These are phyloP conservation scores for Epistrophe grossulariae DNA, from an alignment of 2,888 invertebrate species.

Conservation along the genomic window DNA sequence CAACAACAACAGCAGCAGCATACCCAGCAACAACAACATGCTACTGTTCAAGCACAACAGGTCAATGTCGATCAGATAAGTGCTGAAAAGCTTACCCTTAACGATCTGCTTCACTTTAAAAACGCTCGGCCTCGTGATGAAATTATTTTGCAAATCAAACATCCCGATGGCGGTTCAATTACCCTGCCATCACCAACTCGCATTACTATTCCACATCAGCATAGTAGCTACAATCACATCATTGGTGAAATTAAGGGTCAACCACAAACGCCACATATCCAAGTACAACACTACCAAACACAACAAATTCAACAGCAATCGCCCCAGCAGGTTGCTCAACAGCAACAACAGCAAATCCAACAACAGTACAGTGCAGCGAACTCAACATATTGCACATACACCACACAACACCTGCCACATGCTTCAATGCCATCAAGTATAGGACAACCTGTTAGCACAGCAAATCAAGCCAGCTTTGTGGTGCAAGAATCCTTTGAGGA, in stretches of 20 bases:
- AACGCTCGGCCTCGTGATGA: constrained; percentile 81
- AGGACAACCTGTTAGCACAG: constrained; percentile 32
- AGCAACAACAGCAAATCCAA: constrained; percentile 76
- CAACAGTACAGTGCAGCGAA: constrained; percentile 74
- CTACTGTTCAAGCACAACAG: constrained; percentile 81
- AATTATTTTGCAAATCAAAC: constrained; percentile 82
- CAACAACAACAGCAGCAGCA: constrained; percentile 75
- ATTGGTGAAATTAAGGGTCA: constrained; percentile 81
- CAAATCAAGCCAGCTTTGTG: constrained; percentile 40
- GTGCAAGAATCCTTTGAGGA: constrained; percentile 80
- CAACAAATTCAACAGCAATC: constrained; percentile 74
- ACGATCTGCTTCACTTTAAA: constrained; percentile 82
- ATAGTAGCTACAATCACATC: constrained; percentile 81
- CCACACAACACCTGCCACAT: constrained; percentile 76
- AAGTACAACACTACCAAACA: constrained; percentile 81
- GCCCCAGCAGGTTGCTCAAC: constrained; percentile 64
- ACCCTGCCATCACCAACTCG: constrained; percentile 81
- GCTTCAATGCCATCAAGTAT: constrained; percentile 48
- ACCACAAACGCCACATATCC: constrained; percentile 81
- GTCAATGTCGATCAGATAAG: constrained; percentile 80
- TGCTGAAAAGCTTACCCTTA: constrained; percentile 82
- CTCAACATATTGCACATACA: constrained; percentile 75
- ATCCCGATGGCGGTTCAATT: constrained; percentile 81
- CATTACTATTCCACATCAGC: constrained; percentile 77
- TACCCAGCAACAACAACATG: constrained; percentile 77